A percentile compares a stretch with the other conserved stretches of the same genome.
These are phyloP conservation scores for Xestia ashworthii DNA, from an alignment of 2,888 invertebrate genomes.

Conservation along the genomic window DNA sequence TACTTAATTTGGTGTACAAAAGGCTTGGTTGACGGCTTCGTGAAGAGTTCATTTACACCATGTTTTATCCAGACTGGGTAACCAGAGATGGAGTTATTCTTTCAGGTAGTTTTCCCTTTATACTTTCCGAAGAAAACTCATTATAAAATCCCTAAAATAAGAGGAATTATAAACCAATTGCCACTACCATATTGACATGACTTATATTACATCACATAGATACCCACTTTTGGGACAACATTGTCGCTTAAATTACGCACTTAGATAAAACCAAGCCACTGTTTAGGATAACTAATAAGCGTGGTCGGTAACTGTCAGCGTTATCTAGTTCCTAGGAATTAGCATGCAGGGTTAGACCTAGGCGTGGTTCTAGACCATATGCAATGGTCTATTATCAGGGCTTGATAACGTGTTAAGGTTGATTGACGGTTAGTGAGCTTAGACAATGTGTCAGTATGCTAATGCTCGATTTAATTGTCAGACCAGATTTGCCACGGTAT, in stretches of 20 bases:
- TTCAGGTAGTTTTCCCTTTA: neutral
- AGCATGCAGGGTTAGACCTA: slow-evolving; percentile 56
- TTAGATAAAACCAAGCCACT: slow-evolving; percentile 46
- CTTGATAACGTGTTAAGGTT: slow-evolving; percentile 64
- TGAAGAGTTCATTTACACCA: no score
- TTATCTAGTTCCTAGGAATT: slow-evolving; percentile 72
- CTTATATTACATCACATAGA: no score
- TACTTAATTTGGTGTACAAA: no score
- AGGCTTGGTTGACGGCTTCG: no score
- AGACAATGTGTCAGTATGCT: neutral
- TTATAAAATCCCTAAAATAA: neutral
- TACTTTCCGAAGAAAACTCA: neutral
- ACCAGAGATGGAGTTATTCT: neutral
- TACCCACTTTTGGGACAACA: slow-evolving; percentile 16
- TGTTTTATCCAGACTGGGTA: neutral
- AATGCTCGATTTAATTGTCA: neutral
- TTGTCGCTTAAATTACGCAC: slow-evolving; percentile 36
- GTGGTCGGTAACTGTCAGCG: slow-evolving; percentile 54
- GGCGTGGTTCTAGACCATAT: slow-evolving; percentile 56
- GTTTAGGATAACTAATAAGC: slow-evolving; percentile 60
- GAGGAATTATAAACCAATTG: neutral
- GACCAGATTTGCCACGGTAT: neutral
- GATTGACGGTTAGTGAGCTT: slow-evolving; percentile 33
- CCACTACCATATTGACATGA: neutral
- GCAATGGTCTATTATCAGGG: slow-evolving; percentile 60